Evolutionary conservation across 2,797 vertebrate species (phyloP).

Genomic region (Siniperca scherzeri): DNA sequence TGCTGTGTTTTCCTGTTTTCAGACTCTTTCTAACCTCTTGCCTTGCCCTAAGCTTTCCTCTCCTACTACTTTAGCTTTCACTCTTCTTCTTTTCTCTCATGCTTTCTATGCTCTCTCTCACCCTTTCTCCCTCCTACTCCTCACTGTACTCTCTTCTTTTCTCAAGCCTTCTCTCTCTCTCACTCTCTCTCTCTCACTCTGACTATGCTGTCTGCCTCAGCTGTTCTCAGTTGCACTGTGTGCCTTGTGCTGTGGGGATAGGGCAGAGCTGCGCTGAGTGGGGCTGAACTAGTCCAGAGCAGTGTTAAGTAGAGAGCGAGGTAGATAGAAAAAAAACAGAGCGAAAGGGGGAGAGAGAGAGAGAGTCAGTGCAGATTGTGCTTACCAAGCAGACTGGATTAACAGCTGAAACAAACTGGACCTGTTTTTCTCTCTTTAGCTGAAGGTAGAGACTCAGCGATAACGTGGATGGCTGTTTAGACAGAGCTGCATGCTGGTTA

Average conservation of each 20-base stretch:
- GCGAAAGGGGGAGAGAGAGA: constrained; percentile 42
- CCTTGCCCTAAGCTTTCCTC: constrained; percentile 62
- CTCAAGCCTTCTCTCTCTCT: constrained; percentile 54
- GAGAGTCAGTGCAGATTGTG: constrained; percentile 60
- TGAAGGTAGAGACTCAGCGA: constrained; percentile 65
- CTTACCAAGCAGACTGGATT: constrained; percentile 69
- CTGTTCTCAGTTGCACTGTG: constrained; percentile 84
- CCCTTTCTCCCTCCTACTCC: constrained; percentile 72
- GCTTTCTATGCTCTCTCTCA: constrained; percentile 66
- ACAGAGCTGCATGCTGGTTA: constrained; percentile 58
- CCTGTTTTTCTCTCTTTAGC: constrained; percentile 79
- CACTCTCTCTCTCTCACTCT: constrained; percentile 60
- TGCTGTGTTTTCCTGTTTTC: constrained; percentile 47
- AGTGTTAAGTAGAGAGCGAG: constrained; percentile 63
- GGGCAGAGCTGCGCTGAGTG: constrained; percentile 76
- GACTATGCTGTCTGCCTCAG: constrained; percentile 78
- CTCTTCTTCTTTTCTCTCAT: constrained; percentile 71
- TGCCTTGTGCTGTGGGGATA: constrained; percentile 80
- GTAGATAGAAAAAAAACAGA: constrained; percentile 47
- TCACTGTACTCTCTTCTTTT: constrained; percentile 60
- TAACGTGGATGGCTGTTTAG: constrained; percentile 55
- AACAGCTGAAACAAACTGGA: constrained; percentile 78
- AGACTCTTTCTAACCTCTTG: constrained; percentile 64
- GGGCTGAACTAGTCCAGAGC: constrained; percentile 71
- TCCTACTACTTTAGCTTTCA: constrained; percentile 64